Percentiles rank a stretch among this genome's conserved stretches.
Conservation (phyloP, 2,888 invertebrate species). For the Nephrotoma guestfalica region DNA sequence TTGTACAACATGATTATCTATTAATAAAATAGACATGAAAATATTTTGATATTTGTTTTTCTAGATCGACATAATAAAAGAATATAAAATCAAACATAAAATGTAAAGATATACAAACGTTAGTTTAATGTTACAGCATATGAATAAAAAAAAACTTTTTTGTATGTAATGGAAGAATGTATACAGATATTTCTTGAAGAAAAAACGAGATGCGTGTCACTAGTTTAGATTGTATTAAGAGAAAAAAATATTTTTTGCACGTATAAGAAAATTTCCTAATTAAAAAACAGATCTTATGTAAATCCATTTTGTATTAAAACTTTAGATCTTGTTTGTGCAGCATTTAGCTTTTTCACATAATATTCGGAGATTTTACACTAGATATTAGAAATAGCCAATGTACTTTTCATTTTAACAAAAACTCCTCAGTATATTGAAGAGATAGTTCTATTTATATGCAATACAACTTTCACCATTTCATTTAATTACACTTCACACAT, state of each 20-base stretch:
- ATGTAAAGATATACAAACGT: not conserved
- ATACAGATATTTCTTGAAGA: not conserved
- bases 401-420: not conserved
- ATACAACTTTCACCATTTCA: not conserved
- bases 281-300: not conserved
- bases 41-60: not conserved
- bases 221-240: not conserved
- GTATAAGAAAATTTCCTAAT: not conserved
- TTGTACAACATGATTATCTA: not conserved
- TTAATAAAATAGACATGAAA: not conserved
- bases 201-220: constrained; percentile 2
- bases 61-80: not conserved
- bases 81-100: not conserved
- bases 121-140: not conserved
- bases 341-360: not conserved
- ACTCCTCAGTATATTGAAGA: not conserved
- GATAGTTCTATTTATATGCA: not conserved
- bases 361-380: not conserved
- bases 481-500: not conserved
- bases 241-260: not conserved
- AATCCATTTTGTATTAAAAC: not conserved
- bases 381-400: not conserved
- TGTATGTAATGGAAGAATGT: not conserved
- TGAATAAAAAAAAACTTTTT: not conserved
- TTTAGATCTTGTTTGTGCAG: not conserved